These are phyloP conservation scores for Malacoraja senta DNA, from an alignment of 2,797 vertebrate species.

Conservation along the genomic window DNA sequence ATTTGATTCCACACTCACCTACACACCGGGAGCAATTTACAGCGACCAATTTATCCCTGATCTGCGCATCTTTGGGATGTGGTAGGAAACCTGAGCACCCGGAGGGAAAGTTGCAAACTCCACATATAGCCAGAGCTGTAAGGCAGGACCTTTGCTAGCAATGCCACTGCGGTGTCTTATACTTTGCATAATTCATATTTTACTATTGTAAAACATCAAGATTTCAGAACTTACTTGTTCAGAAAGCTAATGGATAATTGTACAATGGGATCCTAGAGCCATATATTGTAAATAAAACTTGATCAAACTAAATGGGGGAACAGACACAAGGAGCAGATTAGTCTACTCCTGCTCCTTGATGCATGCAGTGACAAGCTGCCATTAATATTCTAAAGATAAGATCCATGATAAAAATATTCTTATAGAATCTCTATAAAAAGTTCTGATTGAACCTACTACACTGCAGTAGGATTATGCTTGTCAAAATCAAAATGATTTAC, in stretches of 20 bases:
- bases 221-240: neutral
- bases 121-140: no score
- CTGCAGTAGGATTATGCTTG: neutral
- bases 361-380: neutral
- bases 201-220: neutral
- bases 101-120: no score
- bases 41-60: no score
- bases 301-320: neutral
- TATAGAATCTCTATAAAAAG: neutral
- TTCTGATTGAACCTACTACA: neutral
- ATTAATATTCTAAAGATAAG: neutral
- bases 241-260: neutral
- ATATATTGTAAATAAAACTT: no score
- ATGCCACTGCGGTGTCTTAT: neutral
- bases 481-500: no score
- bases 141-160: no score
- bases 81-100: no score
- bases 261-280: neutral
- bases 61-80: no score
- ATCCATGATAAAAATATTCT: neutral
- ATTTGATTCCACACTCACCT: no score
- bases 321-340: neutral
- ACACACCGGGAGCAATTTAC: no score
- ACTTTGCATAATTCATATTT: neutral
- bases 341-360: neutral